Conservation (phyloP, 2,888 invertebrate genomes). For the Crepidodera aurea region DNA sequence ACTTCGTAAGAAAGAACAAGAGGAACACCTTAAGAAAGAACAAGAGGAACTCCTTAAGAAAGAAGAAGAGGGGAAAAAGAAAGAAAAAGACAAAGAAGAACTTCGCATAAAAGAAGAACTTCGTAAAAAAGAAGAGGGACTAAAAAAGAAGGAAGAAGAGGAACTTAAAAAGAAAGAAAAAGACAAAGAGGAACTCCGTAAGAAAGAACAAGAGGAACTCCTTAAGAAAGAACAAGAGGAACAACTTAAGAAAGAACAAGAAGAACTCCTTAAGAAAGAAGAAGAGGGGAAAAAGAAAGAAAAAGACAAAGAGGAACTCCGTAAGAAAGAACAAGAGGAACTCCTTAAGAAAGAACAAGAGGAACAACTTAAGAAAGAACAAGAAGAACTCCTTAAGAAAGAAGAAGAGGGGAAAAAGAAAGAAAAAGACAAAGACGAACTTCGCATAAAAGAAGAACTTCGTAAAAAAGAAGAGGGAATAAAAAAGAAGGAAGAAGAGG, state of each 20-base stretch:
- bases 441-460: not conserved
- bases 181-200: constrained; percentile 22
- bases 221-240: constrained; percentile 16
- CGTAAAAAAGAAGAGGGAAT: constrained; percentile 31
- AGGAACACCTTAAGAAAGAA: constrained; percentile 26
- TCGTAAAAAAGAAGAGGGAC: constrained; percentile 15
- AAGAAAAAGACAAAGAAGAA: constrained; percentile 29
- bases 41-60: constrained; percentile 2
- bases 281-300: constrained; percentile 31
- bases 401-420: constrained; percentile 27
- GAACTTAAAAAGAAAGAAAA: constrained; percentile 25
- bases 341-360: constrained; percentile 9
- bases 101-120: constrained; percentile 4
- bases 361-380: constrained; percentile 26
- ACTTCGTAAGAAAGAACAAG: constrained; percentile 12
- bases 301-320: constrained; percentile 15
- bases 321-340: constrained; percentile 34
- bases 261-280: constrained; percentile 25
- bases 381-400: constrained; percentile 3
- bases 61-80: constrained; percentile 26
- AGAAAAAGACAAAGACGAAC: constrained; percentile 28
- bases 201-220: constrained; percentile 16
- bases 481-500: constrained; percentile 29
- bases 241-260: constrained; percentile 11
- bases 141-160: constrained; percentile 26